Evolutionary conservation across 2,888 invertebrate genomes (phyloP).

Genomic region (Synanthedon tipuliformis): DNA sequence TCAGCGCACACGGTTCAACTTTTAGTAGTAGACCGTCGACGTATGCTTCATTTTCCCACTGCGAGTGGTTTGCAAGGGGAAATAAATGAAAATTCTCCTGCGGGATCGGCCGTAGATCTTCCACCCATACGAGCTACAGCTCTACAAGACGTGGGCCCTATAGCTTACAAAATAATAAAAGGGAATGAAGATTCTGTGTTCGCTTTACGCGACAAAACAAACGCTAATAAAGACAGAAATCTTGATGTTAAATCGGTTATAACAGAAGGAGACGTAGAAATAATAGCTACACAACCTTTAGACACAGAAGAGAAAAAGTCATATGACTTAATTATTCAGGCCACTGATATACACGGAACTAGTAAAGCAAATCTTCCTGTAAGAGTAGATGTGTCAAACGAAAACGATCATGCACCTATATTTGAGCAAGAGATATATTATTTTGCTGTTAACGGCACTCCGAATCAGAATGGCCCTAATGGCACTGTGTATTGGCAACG

Average conservation of each 20-base stretch:
- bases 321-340: slow-evolving; percentile 83
- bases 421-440: slow-evolving; percentile 84
- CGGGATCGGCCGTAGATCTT: slow-evolving; percentile 78
- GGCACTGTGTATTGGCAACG: slow-evolving; percentile 77
- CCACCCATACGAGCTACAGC: slow-evolving; percentile 79
- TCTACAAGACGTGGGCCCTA: slow-evolving; percentile 73
- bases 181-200: slow-evolving; percentile 82
- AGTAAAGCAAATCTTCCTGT: slow-evolving; percentile 86
- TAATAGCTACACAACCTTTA: slow-evolving; percentile 80
- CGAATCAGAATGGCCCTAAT: slow-evolving; percentile 70
- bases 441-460: slow-evolving; percentile 78
- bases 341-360: slow-evolving; percentile 81
- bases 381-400: slow-evolving; percentile 81
- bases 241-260: slow-evolving; percentile 65
- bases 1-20: slow-evolving; percentile 84
- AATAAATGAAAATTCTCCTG: slow-evolving; percentile 81
- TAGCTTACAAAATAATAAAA: slow-evolving; percentile 83
- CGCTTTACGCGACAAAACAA: slow-evolving; percentile 73
- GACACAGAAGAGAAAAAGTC: slow-evolving; percentile 81
- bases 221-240: slow-evolving; percentile 31
- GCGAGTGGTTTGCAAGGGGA: slow-evolving; percentile 75
- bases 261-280: slow-evolving; percentile 75
- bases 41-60: slow-evolving; percentile 82
- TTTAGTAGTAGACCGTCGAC: slow-evolving; percentile 84
- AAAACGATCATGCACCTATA: slow-evolving; percentile 92